Evolutionary conservation across 2,113 vertebrate genomes (phyloP), one percentile per base, ranked within the genome.

Genomic region (Urocitellus parryii): DNA sequence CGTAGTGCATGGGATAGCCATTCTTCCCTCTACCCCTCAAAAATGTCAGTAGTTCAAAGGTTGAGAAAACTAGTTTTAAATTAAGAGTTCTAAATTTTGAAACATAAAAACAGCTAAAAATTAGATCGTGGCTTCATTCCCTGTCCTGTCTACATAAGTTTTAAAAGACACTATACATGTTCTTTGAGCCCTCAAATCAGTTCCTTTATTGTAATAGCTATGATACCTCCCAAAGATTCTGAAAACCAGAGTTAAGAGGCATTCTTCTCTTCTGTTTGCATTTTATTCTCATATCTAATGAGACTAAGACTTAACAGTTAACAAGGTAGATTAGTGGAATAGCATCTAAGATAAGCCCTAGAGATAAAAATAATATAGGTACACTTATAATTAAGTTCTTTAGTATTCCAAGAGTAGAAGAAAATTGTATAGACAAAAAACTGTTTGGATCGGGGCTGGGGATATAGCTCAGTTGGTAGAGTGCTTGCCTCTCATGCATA

Each of bases 141-240:
- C 14, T 83, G 63, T n/a, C 29, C 37, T 24, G 0, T 84, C 4
- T 93, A 42, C 51, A 51, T 48, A 93, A 88, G 56, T 73, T 76
- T 90, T 90, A 48, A 84, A 80, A 63, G 25, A n/a, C 1, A 51
- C 3, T 39, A 4, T 58, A 67, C 12, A 79, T 84, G 45, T 45
- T 95, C 37, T 79, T 94, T 65, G 84, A 56, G 92, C 14, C 25
- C 82, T 90, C 74, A 76, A 83, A 90, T 67, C 45, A 96, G 72
- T 78, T 17, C 7, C 16, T 92, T 32, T 20, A 39, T 51, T 74
- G 10, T 22, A 78, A 4, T 87, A 86, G 34, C 51, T 80, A 37
- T 34, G 4, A 37, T 58, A 48, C n/a, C 25, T 79, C 7, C 14
- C 58, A 63, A 63, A 94, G 25, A 91, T 68, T 18, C 0, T 8